Conservation (phyloP, 2,113 vertebrate genomes). For the rabbit (Oryctolagus cuniculus) region mOryCun1.1 NC_091433.1:147788001-147788500, state of each 20-base stretch:
- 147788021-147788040: neutral
- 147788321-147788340: neutral
- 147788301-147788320: neutral
- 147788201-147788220: neutral
- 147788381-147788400: neutral
- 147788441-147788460: neutral
- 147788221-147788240: neutral
- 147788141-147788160: slow-evolving; percentile 36
- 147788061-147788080: neutral
- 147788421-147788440: neutral
- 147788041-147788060: neutral
- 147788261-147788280: neutral
- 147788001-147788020: too few species aligned
- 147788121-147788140: neutral
- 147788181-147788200: slow-evolving; percentile 11
- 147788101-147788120: neutral
- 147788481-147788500: slow-evolving; percentile 6
- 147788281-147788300: neutral
- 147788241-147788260: neutral
- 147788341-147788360: slow-evolving; percentile 19
- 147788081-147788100: slow-evolving; percentile 23
- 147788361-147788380: neutral
- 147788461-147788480: neutral
- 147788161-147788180: neutral
- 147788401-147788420: slow-evolving; percentile 26